These are phyloP conservation scores for Apodemia hepburni DNA, from an alignment of 2,888 invertebrate species.

Conservation along the genomic window DNA sequence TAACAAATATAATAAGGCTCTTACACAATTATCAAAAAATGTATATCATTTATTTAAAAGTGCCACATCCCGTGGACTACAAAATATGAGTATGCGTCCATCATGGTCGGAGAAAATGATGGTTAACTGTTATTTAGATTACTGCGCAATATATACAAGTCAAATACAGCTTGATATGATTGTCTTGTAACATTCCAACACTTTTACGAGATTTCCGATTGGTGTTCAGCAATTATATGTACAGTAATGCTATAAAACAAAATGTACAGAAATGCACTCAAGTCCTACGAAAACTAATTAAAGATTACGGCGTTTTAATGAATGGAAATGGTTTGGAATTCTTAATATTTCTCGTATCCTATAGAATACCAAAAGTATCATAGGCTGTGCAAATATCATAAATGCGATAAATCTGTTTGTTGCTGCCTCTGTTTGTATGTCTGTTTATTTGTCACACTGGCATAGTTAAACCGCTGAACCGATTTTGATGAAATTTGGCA, in stretches of 20 bases:
- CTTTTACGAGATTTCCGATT: slow-evolving; percentile 2
- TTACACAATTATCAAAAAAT: background rate
- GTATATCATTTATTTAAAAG: background rate
- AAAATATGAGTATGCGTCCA: slow-evolving; percentile 21
- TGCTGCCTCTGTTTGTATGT: too few species aligned
- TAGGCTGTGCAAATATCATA: too few species aligned
- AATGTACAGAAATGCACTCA: background rate
- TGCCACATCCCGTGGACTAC: background rate
- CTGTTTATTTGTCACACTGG: too few species aligned
- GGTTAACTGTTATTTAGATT: slow-evolving; percentile 45
- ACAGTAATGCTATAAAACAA: slow-evolving; percentile 1
- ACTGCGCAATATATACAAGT: slow-evolving; percentile 37
- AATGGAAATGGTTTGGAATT: background rate
- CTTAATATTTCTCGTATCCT: background rate
- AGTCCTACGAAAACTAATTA: background rate
- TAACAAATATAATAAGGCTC: background rate
- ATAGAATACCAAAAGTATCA: background rate
- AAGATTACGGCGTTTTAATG: background rate
- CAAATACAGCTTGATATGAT: slow-evolving; percentile 19
- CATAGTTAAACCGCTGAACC: too few species aligned
- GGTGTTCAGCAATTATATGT: background rate
- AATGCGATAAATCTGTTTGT: too few species aligned
- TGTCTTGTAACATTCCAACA: background rate
- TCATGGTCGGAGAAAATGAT: slow-evolving; percentile 35
- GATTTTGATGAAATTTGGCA: too few species aligned